Percentiles rank a stretch among this genome's conserved stretches.
These are phyloP conservation scores for Rhabdomys pumilio DNA, from an alignment of 2,797 vertebrate species.

Conservation along the genomic window DNA sequence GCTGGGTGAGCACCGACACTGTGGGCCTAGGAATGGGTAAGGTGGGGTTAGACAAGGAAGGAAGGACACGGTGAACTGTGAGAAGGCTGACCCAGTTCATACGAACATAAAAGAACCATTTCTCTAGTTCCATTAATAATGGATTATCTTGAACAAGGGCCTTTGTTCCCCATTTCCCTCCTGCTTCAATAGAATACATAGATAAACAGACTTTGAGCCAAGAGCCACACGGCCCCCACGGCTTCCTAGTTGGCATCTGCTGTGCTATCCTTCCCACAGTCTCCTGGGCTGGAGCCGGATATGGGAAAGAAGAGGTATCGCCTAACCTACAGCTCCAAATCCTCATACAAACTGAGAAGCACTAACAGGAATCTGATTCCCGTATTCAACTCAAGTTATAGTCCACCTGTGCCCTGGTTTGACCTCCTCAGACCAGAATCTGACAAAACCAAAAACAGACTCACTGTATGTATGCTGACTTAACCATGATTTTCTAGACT, in stretches of 20 bases:
- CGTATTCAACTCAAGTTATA: neutral
- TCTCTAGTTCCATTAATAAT: conserved; percentile 5
- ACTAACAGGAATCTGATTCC: neutral
- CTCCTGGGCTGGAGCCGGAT: neutral
- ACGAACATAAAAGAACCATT: neutral
- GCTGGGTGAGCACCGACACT: neutral
- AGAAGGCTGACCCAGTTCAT: neutral
- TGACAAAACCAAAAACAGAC: neutral
- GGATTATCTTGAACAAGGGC: conserved; percentile 54
- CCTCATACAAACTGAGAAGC: neutral
- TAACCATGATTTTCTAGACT: conserved; percentile 7
- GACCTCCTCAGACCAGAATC: conserved; percentile 6
- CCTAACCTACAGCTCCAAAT: neutral
- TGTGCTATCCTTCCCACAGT: neutral
- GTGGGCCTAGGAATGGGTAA: neutral
- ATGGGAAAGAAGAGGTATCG: neutral
- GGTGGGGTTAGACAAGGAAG: neutral
- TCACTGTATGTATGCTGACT: neutral
- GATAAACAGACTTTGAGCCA: conserved; percentile 58
- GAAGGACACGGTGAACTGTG: neutral
- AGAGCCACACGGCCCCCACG: neutral
- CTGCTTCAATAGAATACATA: neutral
- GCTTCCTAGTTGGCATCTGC: conserved; percentile 14
- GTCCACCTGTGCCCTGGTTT: neutral
- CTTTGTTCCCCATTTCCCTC: conserved; percentile 29